A percentile compares a stretch with the other conserved stretches of the same genome.
Evolutionary conservation across 2,888 invertebrate species (phyloP).

Genomic region (Apeira syringaria): DNA sequence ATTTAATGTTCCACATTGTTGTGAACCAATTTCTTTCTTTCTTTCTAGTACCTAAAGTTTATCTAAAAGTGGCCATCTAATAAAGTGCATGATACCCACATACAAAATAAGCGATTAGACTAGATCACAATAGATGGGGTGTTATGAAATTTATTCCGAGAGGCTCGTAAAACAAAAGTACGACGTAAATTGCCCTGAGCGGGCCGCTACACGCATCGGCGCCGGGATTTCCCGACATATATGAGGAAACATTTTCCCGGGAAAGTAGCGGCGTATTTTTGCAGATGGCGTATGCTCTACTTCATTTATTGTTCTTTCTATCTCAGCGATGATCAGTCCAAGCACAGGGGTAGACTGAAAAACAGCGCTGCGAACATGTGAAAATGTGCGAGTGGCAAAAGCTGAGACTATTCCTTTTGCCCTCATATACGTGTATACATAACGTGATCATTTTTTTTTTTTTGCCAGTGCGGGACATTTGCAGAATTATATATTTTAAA

Average conservation of each 20-base stretch:
- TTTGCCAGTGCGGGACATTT: too few species aligned
- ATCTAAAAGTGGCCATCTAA: neutral
- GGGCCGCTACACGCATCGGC: slow-evolving; percentile 69
- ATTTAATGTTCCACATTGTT: too few species aligned
- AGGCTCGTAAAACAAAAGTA: slow-evolving; percentile 74
- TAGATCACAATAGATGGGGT: slow-evolving; percentile 37
- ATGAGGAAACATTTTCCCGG: slow-evolving; percentile 76
- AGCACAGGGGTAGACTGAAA: too few species aligned
- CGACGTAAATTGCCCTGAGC: slow-evolving; percentile 67
- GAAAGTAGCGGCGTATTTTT: slow-evolving; percentile 44
- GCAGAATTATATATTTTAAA: too few species aligned
- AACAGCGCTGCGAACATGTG: too few species aligned
- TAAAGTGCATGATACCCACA: slow-evolving; percentile 14
- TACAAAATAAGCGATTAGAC: slow-evolving; percentile 43
- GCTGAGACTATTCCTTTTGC: too few species aligned
- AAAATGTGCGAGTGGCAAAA: too few species aligned
- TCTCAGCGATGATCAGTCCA: too few species aligned
- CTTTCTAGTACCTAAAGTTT: too few species aligned
- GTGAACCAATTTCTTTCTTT: too few species aligned
- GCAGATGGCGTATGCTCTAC: slow-evolving; percentile 53
- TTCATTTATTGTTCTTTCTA: slow-evolving; percentile 13
- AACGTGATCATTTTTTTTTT: too few species aligned
- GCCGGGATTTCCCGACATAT: slow-evolving; percentile 70
- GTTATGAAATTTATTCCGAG: slow-evolving; percentile 65
- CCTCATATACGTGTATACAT: too few species aligned